Base-by-base conservation (phyloP, 2,888 invertebrate species). In the Deilephila porcellus region DNA sequence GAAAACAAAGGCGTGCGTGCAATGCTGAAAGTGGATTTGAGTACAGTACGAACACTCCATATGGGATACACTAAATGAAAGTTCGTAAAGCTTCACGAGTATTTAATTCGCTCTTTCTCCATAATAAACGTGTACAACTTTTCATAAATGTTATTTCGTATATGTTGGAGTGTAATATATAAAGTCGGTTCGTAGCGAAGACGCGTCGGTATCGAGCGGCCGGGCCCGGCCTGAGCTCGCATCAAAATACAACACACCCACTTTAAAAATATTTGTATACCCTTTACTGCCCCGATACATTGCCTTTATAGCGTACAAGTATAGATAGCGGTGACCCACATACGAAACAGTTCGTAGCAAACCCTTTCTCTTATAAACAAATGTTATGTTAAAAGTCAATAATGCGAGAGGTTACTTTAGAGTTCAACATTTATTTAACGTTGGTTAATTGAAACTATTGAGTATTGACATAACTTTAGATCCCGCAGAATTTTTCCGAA, bases 251-350 rank as follows among this genome's bases (percentile, higher is more conserved):
- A 82, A 82, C 81, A 82, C 77, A 71, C 77, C 74, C 79, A 79
- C 78, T 81, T 83, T 82, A 79, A 85, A 85, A 85, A 86, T 86
- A 85, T 85, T 84, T 84, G 81, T 84, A 76, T 81, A 80, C 79
- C 79, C 82, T 82, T 83, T 82, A 20, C 25, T 56, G 67, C 71
- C 67, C 37, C 25, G 17, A 67, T 45, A 37, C 45, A n/a, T 37
- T 64, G 45, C 64, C 20, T 64, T 19, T 20, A 64, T 37, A 64
- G 20, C 20, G 64, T 67, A 67, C 45, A 67, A n/a, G 37, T 45
- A 37, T 34, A 7, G 63, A 64, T 37, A 20, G 37, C 60, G 7
- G 14, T 64, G 64, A 64, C 64, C 64, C 20, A 64, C 64, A 64
- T 64, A 37, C 37, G 37, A 45, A 64, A 37, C 20, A 56, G 56